Evolutionary conservation across 2,797 vertebrate species (phyloP).

Genomic region (Nyctibius grandis): DNA sequence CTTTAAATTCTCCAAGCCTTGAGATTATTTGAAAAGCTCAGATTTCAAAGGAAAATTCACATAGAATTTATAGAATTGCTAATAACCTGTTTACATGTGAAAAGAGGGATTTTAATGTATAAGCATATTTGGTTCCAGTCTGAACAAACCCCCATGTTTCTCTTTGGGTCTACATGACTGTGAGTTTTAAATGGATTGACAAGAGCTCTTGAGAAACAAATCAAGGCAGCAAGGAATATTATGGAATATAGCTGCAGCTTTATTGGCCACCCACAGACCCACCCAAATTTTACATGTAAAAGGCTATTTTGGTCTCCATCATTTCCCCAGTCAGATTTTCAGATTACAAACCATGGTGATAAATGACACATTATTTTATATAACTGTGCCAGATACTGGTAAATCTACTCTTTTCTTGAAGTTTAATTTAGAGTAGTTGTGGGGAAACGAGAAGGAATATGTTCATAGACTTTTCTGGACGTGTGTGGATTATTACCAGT

Average conservation of each 20-base stretch:
- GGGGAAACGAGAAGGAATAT: not conserved
- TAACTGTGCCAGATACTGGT: not conserved
- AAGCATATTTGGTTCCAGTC: not conserved
- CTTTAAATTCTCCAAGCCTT: not conserved
- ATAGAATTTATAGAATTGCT: not conserved
- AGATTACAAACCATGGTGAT: slow-evolving; percentile 1
- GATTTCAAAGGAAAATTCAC: not conserved
- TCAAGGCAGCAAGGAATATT: not conserved
- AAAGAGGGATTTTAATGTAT: not conserved
- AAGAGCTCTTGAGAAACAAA: not conserved
- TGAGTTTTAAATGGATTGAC: not conserved
- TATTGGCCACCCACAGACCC: slow-evolving; percentile 29
- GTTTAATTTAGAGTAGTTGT: not conserved
- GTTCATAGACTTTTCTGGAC: not conserved
- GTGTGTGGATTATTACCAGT: not conserved
- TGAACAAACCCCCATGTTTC: not conserved
- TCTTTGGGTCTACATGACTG: not conserved
- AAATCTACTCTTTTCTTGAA: not conserved
- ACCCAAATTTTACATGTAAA: no score
- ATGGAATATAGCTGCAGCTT: not conserved
- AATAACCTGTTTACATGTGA: not conserved
- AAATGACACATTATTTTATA: slow-evolving; percentile 37
- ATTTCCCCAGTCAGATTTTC: slow-evolving; percentile 23
- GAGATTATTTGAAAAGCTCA: not conserved
- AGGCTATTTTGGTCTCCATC: slow-evolving; percentile 35